A percentile compares a stretch with the other conserved stretches of the same genome.
Conservation (phyloP, 92 coral and sea anemone species). For the Micromussa lordhowensis region DNA sequence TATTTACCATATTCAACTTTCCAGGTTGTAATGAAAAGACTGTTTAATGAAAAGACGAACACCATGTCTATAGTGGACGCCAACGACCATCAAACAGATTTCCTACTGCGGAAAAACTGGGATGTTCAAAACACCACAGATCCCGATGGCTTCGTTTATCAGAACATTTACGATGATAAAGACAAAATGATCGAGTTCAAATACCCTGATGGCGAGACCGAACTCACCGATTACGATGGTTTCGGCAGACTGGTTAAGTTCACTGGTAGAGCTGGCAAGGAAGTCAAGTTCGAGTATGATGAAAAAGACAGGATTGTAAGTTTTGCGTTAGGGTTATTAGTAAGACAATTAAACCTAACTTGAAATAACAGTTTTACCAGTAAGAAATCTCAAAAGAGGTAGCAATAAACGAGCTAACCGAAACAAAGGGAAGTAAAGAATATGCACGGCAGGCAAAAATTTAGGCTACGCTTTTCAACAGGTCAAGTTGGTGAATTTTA, state of each 20-base stretch:
- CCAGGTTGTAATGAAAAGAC: constrained; percentile 62
- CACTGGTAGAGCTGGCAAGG: constrained; percentile 60
- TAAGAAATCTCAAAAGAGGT: too few relatives aligned
- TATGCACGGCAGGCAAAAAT: too few relatives aligned
- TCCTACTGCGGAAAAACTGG: constrained; percentile 50
- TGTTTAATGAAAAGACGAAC: constrained; percentile 32
- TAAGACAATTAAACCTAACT: neutral
- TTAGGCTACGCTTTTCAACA: too few relatives aligned
- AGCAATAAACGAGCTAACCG: too few relatives aligned
- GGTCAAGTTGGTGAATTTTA: too few relatives aligned
- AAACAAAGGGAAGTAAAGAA: too few relatives aligned
- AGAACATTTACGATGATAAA: constrained; percentile 46
- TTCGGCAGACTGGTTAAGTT: constrained; percentile 44
- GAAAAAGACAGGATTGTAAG: constrained; percentile 64
- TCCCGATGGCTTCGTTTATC: constrained; percentile 68
- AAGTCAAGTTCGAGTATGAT: constrained; percentile 55
- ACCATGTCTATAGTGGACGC: constrained; percentile 64
- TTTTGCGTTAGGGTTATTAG: neutral
- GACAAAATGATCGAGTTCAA: constrained; percentile 42
- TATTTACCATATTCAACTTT: too few relatives aligned
- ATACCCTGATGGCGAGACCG: constrained; percentile 70
- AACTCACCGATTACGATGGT: constrained; percentile 55
- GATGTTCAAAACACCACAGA: constrained; percentile 63
- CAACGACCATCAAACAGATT: constrained; percentile 59
- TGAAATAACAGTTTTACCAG: neutral